Percentiles rank a stretch among this genome's conserved stretches.
phyloP scores from a whole-genome alignment of 2,888 invertebrate species.

The Euphydryas editha region DNA sequence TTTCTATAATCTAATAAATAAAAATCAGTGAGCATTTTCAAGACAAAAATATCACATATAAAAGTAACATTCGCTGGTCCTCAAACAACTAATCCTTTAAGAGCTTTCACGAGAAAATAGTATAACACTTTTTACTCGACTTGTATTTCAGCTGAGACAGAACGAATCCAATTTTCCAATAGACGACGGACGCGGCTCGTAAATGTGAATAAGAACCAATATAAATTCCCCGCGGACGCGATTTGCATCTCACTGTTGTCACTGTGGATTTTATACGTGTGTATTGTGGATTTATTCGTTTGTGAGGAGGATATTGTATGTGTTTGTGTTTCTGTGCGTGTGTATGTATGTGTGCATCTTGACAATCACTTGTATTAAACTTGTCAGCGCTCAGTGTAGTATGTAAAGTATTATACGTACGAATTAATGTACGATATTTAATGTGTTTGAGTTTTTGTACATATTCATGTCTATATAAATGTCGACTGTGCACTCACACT shows the following conservation, averaged over 20 bases:
- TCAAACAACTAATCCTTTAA: conserved; percentile 15
- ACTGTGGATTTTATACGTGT: background rate
- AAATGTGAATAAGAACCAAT: conserved; percentile 42
- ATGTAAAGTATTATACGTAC: no score
- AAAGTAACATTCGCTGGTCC: conserved; percentile 6
- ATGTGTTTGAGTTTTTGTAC: no score
- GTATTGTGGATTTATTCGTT: background rate
- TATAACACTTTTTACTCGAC: conserved; percentile 5
- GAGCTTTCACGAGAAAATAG: conserved; percentile 2
- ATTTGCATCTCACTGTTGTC: background rate
- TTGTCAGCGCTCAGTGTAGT: no score
- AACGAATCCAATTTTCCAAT: conserved; percentile 38
- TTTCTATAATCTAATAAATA: conserved; percentile 1
- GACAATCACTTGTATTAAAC: no score
- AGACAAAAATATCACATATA: conserved; percentile 1
- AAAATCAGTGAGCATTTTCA: conserved; percentile 1
- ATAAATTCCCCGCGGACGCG: conserved; percentile 43
- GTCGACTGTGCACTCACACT: no score
- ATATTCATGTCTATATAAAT: no score
- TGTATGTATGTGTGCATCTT: background rate
- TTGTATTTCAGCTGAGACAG: conserved; percentile 27
- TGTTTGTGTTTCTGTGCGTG: background rate
- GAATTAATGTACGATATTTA: no score
- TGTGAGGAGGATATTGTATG: background rate
- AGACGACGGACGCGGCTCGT: conserved; percentile 10